Evolutionary conservation across 2,113 vertebrate species (phyloP).

Genomic region (Chaenogobius annularis): DNA sequence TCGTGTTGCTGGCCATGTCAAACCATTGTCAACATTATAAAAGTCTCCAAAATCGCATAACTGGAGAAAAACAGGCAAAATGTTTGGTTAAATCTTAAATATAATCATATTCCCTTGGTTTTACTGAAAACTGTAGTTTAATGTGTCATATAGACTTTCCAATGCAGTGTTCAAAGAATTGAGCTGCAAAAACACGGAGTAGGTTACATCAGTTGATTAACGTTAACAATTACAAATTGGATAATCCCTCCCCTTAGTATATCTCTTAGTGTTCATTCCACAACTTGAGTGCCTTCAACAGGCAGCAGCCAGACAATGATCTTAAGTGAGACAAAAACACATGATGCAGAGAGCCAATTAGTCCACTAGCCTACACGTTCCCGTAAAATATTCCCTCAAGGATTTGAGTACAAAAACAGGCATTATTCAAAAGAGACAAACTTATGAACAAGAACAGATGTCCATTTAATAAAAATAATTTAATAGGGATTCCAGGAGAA

Average conservation of each 20-base stretch:
- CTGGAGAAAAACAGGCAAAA: too few species aligned
- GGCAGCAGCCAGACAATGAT: conserved; percentile 52
- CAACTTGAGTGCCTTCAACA: conserved; percentile 46
- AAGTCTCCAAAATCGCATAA: too few species aligned
- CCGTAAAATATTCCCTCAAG: conserved; percentile 59
- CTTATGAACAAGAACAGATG: conserved; percentile 50
- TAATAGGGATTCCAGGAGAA: conserved; percentile 40
- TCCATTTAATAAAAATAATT: conserved; percentile 60
- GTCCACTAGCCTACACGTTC: conserved; percentile 51
- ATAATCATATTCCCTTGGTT: too few species aligned
- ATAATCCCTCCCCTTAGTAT: conserved; percentile 25
- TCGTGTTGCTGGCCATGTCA: too few species aligned
- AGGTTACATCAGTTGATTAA: conserved; percentile 66
- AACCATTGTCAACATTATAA: too few species aligned
- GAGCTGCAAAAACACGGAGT: conserved; percentile 43
- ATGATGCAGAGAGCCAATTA: conserved; percentile 40
- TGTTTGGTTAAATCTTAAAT: too few species aligned
- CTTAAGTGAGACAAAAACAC: conserved; percentile 58
- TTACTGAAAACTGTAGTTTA: too few species aligned
- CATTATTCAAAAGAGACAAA: conserved; percentile 50
- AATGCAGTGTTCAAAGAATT: too few species aligned
- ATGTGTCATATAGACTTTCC: too few species aligned
- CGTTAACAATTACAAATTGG: conserved; percentile 73
- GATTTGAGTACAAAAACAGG: conserved; percentile 61
- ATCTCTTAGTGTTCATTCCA: conserved; percentile 57